Base-by-base conservation (phyloP, 2,797 vertebrate species). In the Oreochromis mossambicus region DNA sequence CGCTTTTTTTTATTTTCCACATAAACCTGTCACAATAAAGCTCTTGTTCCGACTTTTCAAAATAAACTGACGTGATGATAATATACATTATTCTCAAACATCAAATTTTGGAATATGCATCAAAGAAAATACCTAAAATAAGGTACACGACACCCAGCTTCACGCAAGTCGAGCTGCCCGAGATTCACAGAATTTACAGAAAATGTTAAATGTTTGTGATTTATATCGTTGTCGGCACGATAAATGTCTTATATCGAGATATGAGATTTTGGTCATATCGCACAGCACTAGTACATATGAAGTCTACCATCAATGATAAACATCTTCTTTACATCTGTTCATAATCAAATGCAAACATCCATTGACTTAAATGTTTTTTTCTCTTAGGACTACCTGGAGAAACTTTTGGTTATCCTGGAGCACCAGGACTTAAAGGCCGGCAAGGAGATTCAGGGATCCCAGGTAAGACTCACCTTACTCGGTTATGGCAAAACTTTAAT, bases 331-430 rank as follows among this genome's bases (percentile, higher is more conserved):
- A 21, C 24, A 36, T 56, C 8, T 48, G 13, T 0, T 61, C 1
- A 32, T 61, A 7, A 15, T 48, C 43, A 21, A 46, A 19, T 36
- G 7, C 9, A 56, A 7, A 14, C 11, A 21, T 9, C 8, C 58
- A 1, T 9, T 83, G 4, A 21, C 24, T 58, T 4, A 41, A 77
- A 80, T 82, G 15, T 43, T 82, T 13, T 82, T 61, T 87, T 87
- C 24, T 29, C 48, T 85, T 87, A 97, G 97, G 98, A 95, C 93
- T 94, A 32, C 96, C 91, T 13, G 98, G 98, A 76, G 97, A 97
- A 0, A 83, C 94, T 1, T 78, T 82, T 84, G 95, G 90, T 43
- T 92, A 95, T 92, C 92, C 96, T 78, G 97, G 97, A 77, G 54
- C 4, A 70, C 87, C 95, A 63, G 98, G 98, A 91, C 15, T 79